Base-by-base conservation (phyloP, 2,797 vertebrate species). In the Scolopax rusticola region DNA sequence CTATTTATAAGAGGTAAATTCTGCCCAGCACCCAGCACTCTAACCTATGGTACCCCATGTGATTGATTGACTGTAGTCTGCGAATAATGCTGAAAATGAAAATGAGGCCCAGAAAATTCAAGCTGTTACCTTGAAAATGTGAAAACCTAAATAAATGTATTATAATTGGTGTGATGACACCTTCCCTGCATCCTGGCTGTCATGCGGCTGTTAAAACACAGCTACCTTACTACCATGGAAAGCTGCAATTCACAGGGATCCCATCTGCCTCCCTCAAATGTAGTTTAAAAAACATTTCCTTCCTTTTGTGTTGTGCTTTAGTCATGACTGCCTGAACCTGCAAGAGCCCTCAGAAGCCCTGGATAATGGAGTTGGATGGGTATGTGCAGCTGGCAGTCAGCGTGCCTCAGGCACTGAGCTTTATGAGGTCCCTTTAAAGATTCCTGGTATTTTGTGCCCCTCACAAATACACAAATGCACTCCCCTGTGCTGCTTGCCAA, bases 401-500 rank as follows among this genome's bases (percentile, higher is more conserved):
- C 0, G 0, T 57, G 60, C 2, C 1, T 70, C 32, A 50, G 38
- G 38, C 33, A 80, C 40, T 23, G 27, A 87, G 33, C 2, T 87
- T 76, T 71, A 67, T 48, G 51, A 71, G 17, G 54, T 73, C n/a
- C 27, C 36, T 89, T 93, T 84, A 89, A 92, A 94, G 85, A 61
- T 41, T 61, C 36, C 24, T 17, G 3, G 3, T 21, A 50, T 74
- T 76, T 56, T 23, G 40, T 56, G 47, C 14, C 38, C 11, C 48
- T 95, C 28, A 64, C 23, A 83, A 93, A 87, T 24, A 86, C 33
- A 75, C 12, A 87, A 47, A 78, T 38, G 2, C 21, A 41, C 67
- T 82, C 40, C n/a, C 23, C 40, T 84, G n/a, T 20, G 15, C 33
- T 54, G 68, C 65, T 89, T 95, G 91, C 91, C 91, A 97, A 94